Evolutionary conservation across 2,797 vertebrate genomes (phyloP), one percentile per base, ranked within the genome.

Genomic region (Chloroceryle inda): DNA sequence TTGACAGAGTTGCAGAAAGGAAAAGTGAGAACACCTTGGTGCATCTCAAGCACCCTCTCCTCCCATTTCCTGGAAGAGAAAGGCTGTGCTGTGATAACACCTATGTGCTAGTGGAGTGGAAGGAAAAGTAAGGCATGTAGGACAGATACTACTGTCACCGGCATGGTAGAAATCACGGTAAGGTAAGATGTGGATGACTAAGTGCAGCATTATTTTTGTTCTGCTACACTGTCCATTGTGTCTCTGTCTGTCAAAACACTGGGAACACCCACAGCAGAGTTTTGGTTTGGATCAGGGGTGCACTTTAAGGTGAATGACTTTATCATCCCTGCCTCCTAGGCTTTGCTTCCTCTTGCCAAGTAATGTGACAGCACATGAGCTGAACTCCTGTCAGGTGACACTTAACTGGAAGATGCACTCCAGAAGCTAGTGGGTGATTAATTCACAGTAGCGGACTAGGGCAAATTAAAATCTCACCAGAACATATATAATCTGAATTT

Each of bases 21-120:
- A 73, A 62, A 92, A 55, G 11, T 33, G 55, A 80, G 21, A 78
- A 56, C 31, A 56, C 40, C 21, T 67, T 1, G 0, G 19, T 69
- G 26, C 27, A 23, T 13, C 45, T 72, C 1, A 0, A 52, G 19
- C 29, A 75, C 8, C 19, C 18, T 3, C 8, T 69, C 20, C 11
- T 61, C 29, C 49, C 18, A 12, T 67, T 21, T 56, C 9, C 33
- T 35, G 38, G 42, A 79, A 62, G 14, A 79, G 55, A 85, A 88
- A 64, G 37, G 10, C 24, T 1, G 0, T 18, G 26, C 37, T 29
- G 22, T 29, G 45, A 7, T 42, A 63, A 63, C 3, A 0, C 4
- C 13, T 26, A 8, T 1, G 1, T 58, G 23, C 27, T 33, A 56
- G 35, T 0, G 1, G 52, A 40, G 23, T 29, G 27, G 23, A 47